Conservation (phyloP, 2,888 invertebrate species). For the Lasioglossum villosulum region DNA sequence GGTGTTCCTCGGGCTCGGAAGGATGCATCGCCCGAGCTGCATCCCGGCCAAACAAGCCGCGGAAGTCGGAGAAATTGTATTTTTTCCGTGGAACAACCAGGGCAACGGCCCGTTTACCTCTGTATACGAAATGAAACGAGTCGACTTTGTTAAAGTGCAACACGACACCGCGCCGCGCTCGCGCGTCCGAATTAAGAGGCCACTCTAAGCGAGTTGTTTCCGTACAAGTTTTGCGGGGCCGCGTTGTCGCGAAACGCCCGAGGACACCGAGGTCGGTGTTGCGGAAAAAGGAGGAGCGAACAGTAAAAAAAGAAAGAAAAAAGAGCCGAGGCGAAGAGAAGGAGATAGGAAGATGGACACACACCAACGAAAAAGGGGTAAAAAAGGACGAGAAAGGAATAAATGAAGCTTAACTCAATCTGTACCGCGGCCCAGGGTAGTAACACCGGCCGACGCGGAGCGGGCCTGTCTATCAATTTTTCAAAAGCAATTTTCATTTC, state of each 20-base stretch:
- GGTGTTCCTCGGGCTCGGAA: not conserved
- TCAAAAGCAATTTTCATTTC: constrained; percentile 79
- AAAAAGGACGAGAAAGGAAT: constrained; percentile 10
- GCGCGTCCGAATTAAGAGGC: constrained; percentile 66
- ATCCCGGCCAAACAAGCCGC: not conserved
- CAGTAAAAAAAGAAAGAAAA: no score
- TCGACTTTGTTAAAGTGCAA: constrained; percentile 63
- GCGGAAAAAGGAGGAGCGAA: constrained; percentile 3
- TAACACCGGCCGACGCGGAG: constrained; percentile 36
- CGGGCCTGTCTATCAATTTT: constrained; percentile 74
- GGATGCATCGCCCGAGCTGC: not conserved
- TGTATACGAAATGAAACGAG: constrained; percentile 55
- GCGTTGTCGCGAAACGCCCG: constrained; percentile 64
- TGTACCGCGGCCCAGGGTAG: constrained; percentile 60
- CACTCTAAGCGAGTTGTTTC: constrained; percentile 72
- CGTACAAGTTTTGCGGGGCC: constrained; percentile 62
- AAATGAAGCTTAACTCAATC: constrained; percentile 72
- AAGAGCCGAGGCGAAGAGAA: not conserved
- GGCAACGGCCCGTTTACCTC: constrained; percentile 28
- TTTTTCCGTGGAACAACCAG: constrained; percentile 21
- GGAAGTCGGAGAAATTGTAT: constrained; percentile 34
- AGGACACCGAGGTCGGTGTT: constrained; percentile 29
- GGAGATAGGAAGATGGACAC: not conserved
- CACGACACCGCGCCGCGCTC: constrained; percentile 32
- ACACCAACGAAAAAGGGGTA: not conserved